These are phyloP conservation scores for Petrocephalus schoutedeni DNA, from an alignment of 2,797 vertebrate species.

Conservation along the genomic window DNA sequence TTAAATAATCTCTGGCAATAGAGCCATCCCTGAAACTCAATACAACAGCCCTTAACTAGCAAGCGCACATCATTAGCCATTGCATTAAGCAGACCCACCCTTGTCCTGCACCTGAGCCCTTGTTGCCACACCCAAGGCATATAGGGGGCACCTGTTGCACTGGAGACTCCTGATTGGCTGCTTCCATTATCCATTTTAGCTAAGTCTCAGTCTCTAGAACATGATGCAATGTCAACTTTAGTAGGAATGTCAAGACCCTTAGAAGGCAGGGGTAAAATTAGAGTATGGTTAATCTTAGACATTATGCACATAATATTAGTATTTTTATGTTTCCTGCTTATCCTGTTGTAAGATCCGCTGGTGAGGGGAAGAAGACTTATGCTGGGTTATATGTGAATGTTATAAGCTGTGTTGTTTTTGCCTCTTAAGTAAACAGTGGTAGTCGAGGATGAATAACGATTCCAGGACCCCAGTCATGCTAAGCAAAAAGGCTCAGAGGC, in stretches of 20 bases:
- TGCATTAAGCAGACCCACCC: neutral
- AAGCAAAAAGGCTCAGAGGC: neutral
- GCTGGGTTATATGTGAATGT: neutral
- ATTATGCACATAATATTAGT: neutral
- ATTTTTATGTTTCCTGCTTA: neutral
- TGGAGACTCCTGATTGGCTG: neutral
- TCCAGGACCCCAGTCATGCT: neutral
- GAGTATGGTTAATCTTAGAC: neutral
- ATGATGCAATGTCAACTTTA: neutral
- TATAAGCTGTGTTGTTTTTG: constrained; percentile 2
- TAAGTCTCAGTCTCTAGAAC: neutral
- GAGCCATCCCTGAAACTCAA: neutral
- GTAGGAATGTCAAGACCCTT: neutral
- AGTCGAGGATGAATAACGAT: neutral
- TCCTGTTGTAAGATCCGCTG: neutral
- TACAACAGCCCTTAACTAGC: neutral
- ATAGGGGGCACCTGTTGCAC: neutral
- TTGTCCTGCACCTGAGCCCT: neutral
- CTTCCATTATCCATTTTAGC: neutral
- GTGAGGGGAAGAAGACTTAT: neutral
- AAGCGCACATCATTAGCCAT: neutral
- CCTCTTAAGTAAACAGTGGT: neutral
- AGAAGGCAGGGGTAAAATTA: neutral
- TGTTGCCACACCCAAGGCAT: neutral
- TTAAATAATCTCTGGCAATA: neutral